Evolutionary conservation across 2,797 vertebrate genomes (phyloP).

Genomic region (Decapterus maruadsi): DNA sequence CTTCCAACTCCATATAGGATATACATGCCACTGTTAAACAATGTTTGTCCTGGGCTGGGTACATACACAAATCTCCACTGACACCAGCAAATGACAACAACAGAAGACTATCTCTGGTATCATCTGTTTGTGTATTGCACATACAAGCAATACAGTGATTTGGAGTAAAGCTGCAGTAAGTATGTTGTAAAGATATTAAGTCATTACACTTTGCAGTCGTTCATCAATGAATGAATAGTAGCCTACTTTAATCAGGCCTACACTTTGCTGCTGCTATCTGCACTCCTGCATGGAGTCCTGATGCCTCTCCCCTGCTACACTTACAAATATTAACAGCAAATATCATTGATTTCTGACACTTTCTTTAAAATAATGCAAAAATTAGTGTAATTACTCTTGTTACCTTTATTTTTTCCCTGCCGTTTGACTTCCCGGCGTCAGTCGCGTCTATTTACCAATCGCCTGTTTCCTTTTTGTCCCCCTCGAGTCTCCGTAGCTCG

Average conservation of each 20-base stretch:
- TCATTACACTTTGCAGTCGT: no score
- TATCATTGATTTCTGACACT: no score
- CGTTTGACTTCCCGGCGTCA: not conserved
- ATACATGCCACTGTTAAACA: not conserved
- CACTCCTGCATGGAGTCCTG: no score
- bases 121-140: not conserved
- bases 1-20: not conserved
- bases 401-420: no score
- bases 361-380: no score
- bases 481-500: conserved; percentile 56
- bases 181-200: not conserved
- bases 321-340: no score
- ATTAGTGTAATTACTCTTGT: no score
- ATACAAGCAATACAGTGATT: not conserved
- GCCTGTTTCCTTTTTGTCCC: conserved; percentile 23
- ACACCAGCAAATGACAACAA: not conserved
- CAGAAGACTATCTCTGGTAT: not conserved
- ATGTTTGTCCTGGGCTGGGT: not conserved
- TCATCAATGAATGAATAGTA: no score
- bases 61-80: not conserved
- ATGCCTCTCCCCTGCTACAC: no score
- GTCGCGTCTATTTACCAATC: not conserved
- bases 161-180: not conserved
- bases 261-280: no score
- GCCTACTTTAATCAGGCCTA: not conserved